Percentiles rank a stretch among this genome's conserved stretches.
These are phyloP conservation scores for Siderastrea siderea DNA, from an alignment of 92 coral and sea anemone species.

Conservation along the genomic window DNA sequence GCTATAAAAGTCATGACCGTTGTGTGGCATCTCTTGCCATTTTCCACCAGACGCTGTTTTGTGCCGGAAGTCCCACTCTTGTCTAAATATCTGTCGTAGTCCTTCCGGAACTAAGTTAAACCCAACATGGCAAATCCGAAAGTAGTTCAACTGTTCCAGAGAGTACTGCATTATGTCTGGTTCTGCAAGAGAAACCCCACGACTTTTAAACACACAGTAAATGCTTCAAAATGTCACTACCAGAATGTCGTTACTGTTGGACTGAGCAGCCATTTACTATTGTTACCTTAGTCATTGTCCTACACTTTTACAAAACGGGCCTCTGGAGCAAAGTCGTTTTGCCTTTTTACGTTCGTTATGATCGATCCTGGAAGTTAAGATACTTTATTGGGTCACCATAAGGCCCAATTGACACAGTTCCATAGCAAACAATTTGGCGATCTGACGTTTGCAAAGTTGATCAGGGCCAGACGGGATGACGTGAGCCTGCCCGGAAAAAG, in stretches of 20 bases:
- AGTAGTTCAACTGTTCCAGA: not conserved
- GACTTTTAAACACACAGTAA: too few relatives aligned
- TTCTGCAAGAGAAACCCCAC: not conserved
- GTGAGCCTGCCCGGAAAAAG: too few relatives aligned
- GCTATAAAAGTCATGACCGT: not conserved
- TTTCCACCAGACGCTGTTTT: not conserved
- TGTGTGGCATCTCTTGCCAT: conserved; percentile 8
- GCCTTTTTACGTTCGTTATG: not conserved
- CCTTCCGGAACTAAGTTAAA: conserved; percentile 7
- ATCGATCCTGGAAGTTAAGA: not conserved
- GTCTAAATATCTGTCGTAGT: not conserved
- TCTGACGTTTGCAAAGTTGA: too few relatives aligned
- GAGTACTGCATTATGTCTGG: conserved; percentile 3
- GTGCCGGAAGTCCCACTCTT: too few relatives aligned
- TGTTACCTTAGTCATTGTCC: too few relatives aligned
- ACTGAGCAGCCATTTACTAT: not conserved
- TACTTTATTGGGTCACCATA: too few relatives aligned
- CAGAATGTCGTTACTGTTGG: not conserved
- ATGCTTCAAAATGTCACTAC: too few relatives aligned
- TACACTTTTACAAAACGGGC: too few relatives aligned
- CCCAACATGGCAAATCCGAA: not conserved
- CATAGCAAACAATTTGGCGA: too few relatives aligned
- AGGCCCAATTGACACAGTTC: too few relatives aligned
- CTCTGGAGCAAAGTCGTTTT: not conserved
- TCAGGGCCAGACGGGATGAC: too few relatives aligned